These are phyloP conservation scores for Aphrophora alni DNA, from an alignment of 2,888 invertebrate species.

Conservation along the genomic window DNA sequence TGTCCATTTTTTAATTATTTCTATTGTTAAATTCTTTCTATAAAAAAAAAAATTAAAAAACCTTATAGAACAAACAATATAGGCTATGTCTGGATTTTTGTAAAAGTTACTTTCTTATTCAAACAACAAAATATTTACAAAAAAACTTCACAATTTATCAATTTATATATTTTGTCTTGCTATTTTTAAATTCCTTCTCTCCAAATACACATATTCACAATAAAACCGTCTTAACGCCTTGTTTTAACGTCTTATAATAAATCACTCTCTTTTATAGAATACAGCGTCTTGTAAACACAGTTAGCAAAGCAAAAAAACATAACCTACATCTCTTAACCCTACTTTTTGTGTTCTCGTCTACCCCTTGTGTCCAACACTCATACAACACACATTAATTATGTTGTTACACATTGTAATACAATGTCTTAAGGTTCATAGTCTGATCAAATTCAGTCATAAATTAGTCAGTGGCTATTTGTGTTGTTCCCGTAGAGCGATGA, in stretches of 20 bases:
- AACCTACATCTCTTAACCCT: background rate
- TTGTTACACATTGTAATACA: background rate
- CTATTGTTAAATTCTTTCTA: too few species aligned
- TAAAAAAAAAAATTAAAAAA: too few species aligned
- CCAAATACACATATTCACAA: too few species aligned
- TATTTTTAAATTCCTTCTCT: too few species aligned
- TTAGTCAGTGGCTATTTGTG: slow-evolving; percentile 9
- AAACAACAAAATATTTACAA: too few species aligned
- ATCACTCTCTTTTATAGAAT: background rate
- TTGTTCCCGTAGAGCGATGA: background rate
- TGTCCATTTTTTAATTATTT: too few species aligned
- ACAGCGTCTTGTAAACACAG: background rate
- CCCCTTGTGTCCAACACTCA: background rate
- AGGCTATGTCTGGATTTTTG: too few species aligned
- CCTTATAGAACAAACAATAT: too few species aligned
- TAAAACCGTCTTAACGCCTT: too few species aligned
- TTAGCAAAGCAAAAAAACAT: background rate
- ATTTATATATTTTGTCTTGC: too few species aligned
- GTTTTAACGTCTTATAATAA: background rate
- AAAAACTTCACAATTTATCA: too few species aligned
- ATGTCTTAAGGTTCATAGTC: background rate
- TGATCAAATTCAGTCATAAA: slow-evolving; percentile 9
- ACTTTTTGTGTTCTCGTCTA: background rate
- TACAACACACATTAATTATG: background rate
- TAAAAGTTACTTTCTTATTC: too few species aligned